Conservation (phyloP, 1,140 invertebrate genomes). For the Akabosia matsudoensis region DNA sequence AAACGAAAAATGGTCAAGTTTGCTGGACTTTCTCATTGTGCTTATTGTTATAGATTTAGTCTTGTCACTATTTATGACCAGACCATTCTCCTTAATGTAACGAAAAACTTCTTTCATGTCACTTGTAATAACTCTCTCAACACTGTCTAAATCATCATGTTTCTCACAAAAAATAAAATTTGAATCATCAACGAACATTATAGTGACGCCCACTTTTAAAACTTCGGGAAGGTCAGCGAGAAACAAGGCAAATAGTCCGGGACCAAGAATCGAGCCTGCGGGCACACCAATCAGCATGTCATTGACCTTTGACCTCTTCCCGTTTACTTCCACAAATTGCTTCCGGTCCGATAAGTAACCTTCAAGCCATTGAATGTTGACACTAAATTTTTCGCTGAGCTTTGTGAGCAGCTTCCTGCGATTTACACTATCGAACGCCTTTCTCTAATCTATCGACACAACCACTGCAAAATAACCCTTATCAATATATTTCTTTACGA, state of each 20-base stretch:
- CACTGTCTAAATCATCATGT: too few species aligned
- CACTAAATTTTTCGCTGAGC: not conserved
- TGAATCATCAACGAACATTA: not conserved
- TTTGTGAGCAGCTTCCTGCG: not conserved
- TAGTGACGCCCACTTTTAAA: not conserved
- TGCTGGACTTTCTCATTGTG: too few species aligned
- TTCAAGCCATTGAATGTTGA: not conserved
- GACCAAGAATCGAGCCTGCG: not conserved
- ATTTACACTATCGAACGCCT: not conserved
- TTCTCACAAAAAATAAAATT: not conserved
- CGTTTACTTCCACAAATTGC: not conserved
- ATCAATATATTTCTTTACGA: not conserved
- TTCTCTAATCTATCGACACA: not conserved
- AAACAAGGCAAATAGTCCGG: not conserved
- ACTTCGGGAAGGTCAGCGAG: not conserved
- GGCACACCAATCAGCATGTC: not conserved
- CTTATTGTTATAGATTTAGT: too few species aligned
- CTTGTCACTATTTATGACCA: too few species aligned
- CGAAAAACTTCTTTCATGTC: too few species aligned
- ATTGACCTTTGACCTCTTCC: not conserved
- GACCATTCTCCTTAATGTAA: too few species aligned
- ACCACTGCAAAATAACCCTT: not conserved
- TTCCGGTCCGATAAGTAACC: not conserved
- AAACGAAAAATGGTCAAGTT: too few species aligned
- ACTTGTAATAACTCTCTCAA: too few species aligned